Percentiles rank a stretch among this genome's conserved stretches.
Evolutionary conservation across 2,797 vertebrate species (phyloP).

Genomic region (Sebastes wilsoni): DNA sequence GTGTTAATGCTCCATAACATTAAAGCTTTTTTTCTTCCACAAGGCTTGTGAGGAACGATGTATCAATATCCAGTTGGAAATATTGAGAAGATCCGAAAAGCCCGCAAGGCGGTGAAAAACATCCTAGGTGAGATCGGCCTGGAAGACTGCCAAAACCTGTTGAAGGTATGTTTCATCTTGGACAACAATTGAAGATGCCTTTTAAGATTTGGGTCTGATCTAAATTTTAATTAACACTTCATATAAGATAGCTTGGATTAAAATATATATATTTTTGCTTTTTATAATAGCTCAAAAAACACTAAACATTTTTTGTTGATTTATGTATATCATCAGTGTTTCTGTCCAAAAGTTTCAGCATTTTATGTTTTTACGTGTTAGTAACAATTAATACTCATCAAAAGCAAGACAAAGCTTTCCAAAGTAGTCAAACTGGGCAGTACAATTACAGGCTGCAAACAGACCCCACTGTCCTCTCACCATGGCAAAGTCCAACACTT

Average conservation of each 20-base stretch:
- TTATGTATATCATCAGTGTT: neutral
- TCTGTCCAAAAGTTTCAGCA: neutral
- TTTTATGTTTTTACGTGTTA: neutral
- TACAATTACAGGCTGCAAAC: too few species aligned
- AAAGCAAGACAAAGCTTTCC: too few species aligned
- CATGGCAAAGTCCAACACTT: too few species aligned
- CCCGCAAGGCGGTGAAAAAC: slow-evolving; percentile 92
- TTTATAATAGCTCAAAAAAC: neutral
- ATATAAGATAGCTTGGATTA: neutral
- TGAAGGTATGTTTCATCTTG: slow-evolving; percentile 69
- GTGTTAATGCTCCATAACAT: neutral
- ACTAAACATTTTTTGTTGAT: neutral
- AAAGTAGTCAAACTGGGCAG: too few species aligned
- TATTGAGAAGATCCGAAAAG: slow-evolving; percentile 94
- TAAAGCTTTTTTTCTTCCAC: neutral
- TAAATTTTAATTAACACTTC: neutral
- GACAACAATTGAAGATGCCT: neutral
- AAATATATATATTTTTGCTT: neutral
- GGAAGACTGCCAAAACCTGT: slow-evolving; percentile 86
- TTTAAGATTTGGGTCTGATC: neutral
- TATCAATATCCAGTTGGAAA: slow-evolving; percentile 96
- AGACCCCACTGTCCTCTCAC: too few species aligned
- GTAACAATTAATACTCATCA: neutral
- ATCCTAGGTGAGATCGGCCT: slow-evolving; percentile 94
- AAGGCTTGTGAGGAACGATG: slow-evolving; percentile 85